These are phyloP conservation scores for Clinocottus analis DNA, from an alignment of 2,113 vertebrate species.

Conservation along the genomic window DNA sequence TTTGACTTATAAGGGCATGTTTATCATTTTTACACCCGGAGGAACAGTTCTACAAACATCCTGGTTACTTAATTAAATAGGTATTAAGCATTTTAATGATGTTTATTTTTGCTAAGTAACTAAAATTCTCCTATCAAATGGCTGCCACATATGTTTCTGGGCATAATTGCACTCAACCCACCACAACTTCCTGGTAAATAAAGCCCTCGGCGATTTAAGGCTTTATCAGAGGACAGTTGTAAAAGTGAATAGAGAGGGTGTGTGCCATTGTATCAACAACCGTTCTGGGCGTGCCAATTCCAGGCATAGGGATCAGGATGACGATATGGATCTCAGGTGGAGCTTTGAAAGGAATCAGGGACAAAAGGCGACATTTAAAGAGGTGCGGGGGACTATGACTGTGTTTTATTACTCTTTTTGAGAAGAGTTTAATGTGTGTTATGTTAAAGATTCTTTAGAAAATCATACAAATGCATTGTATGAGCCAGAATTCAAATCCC, in stretches of 20 bases:
- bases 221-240: slow-evolving; percentile 21
- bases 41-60: neutral
- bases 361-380: neutral
- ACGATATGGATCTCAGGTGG: neutral
- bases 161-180: too few species aligned
- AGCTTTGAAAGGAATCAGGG: neutral
- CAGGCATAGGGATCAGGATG: slow-evolving; percentile 23
- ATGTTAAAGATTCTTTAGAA: neutral
- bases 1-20: neutral
- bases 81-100: neutral
- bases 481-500: neutral
- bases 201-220: slow-evolving; percentile 7
- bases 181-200: slow-evolving; percentile 11
- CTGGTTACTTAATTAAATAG: neutral
- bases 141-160: neutral
- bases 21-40: neutral
- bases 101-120: neutral
- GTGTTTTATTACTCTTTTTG: neutral
- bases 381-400: neutral
- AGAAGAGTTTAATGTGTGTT: neutral
- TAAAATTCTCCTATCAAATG: too few species aligned
- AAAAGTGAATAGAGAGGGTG: slow-evolving; percentile 36
- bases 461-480: neutral
- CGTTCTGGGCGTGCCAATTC: slow-evolving; percentile 45
- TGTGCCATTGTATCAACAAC: slow-evolving; percentile 9